phyloP scores from a whole-genome alignment of 2,797 vertebrate genomes.

The Schizopygopsis malacanthus region DNA sequence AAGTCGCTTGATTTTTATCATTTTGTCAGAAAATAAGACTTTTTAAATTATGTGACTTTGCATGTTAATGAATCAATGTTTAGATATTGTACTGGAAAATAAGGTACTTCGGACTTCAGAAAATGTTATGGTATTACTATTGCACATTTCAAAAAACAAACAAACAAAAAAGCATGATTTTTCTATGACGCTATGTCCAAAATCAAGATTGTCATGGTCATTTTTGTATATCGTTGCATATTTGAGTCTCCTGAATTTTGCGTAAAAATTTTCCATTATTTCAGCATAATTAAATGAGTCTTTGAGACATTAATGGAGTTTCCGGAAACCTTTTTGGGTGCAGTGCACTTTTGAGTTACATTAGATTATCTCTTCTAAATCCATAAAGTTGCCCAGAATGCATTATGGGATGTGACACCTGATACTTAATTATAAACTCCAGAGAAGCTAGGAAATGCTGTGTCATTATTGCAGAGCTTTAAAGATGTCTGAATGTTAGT shows the following conservation, averaged over 20 bases:
- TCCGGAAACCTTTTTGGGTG: neutral
- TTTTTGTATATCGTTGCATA: neutral
- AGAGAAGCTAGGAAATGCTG: slow-evolving; percentile 35
- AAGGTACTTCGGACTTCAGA: neutral
- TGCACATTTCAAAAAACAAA: neutral
- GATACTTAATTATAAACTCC: neutral
- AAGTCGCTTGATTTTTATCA: neutral
- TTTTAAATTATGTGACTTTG: neutral
- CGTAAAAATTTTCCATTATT: neutral
- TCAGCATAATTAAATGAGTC: neutral
- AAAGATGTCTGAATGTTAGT: slow-evolving; percentile 26
- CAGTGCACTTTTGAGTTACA: neutral
- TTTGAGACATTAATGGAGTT: neutral
- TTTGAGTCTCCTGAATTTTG: neutral
- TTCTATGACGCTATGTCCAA: neutral
- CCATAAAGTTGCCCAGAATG: neutral
- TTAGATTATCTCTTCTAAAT: neutral
- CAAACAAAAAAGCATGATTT: neutral
- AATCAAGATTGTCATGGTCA: neutral
- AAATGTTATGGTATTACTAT: neutral
- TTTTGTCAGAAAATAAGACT: neutral
- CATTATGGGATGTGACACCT: neutral
- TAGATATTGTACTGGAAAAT: neutral
- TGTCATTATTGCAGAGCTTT: slow-evolving; percentile 24
- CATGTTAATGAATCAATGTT: neutral